These are phyloP conservation scores for Allygus modestus DNA, from an alignment of 2,888 invertebrate species.

Conservation along the genomic window DNA sequence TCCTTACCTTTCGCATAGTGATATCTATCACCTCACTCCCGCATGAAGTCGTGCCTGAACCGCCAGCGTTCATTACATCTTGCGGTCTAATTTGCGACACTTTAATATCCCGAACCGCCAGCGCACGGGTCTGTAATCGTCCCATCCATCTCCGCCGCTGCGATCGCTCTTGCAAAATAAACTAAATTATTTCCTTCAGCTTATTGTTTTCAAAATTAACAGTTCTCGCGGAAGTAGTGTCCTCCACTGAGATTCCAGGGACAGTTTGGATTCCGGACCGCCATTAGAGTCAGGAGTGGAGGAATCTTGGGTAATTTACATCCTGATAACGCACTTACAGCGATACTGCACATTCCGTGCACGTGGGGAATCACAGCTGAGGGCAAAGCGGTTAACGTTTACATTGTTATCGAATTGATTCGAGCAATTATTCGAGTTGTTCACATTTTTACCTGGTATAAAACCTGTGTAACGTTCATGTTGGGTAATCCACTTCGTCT, in stretches of 20 bases:
- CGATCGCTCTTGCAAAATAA: slow-evolving; percentile 16
- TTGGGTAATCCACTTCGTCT: background rate
- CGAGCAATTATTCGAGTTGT: background rate
- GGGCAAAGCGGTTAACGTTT: background rate
- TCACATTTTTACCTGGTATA: background rate
- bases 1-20: too few relatives aligned
- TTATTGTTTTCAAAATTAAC: slow-evolving; percentile 14
- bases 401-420: background rate
- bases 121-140: slow-evolving; percentile 29
- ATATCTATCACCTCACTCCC: background rate
- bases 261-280: background rate
- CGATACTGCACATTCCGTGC: background rate
- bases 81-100: slow-evolving; percentile 20
- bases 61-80: background rate
- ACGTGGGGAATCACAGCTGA: background rate
- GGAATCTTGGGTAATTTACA: slow-evolving; percentile 19
- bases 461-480: background rate
- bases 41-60: slow-evolving; percentile 20
- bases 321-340: slow-evolving; percentile 11
- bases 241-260: background rate
- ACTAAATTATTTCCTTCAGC: background rate
- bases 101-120: slow-evolving; percentile 1
- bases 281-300: slow-evolving; percentile 1
- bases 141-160: slow-evolving; percentile 4
- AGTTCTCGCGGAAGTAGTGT: background rate